Conservation (phyloP, 2,888 invertebrate species). For the Nemoura dubitans region DNA sequence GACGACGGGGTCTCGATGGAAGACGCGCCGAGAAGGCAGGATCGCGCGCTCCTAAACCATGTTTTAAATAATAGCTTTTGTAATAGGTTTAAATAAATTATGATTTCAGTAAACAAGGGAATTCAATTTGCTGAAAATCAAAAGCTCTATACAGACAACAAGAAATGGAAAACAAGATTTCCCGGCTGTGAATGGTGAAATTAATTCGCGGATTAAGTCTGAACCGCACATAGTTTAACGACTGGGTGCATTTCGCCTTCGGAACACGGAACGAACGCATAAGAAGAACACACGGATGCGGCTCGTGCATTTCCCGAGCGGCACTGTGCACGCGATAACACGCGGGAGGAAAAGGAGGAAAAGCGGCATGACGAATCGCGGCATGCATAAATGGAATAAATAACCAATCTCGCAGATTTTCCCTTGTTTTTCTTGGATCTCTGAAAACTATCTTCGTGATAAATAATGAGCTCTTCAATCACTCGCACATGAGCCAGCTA, state of each 20-base stretch:
- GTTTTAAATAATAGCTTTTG: slow-evolving; percentile 34
- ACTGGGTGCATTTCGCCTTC: not conserved
- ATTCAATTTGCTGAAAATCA: slow-evolving; percentile 27
- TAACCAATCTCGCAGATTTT: not conserved
- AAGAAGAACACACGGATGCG: not conserved
- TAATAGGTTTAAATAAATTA: slow-evolving; percentile 32
- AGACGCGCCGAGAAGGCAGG: too few species aligned
- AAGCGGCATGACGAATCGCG: not conserved
- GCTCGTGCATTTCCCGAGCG: not conserved
- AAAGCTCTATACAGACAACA: not conserved
- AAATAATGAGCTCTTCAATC: slow-evolving; percentile 1
- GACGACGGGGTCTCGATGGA: not conserved
- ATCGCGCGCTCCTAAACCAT: too few species aligned
- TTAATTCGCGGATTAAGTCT: not conserved
- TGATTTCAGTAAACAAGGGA: slow-evolving; percentile 16
- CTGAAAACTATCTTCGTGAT: not conserved
- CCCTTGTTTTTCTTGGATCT: not conserved
- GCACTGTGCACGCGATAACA: too few species aligned
- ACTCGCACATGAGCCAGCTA: not conserved
- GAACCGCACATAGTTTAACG: not conserved
- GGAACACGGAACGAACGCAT: not conserved
- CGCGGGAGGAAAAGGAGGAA: too few species aligned
- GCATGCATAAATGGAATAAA: slow-evolving; percentile 1
- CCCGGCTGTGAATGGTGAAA: not conserved
- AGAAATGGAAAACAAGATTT: slow-evolving; percentile 19